These are phyloP conservation scores for Emmelina monodactyla DNA, from an alignment of 2,888 invertebrate species.

Conservation along the genomic window DNA sequence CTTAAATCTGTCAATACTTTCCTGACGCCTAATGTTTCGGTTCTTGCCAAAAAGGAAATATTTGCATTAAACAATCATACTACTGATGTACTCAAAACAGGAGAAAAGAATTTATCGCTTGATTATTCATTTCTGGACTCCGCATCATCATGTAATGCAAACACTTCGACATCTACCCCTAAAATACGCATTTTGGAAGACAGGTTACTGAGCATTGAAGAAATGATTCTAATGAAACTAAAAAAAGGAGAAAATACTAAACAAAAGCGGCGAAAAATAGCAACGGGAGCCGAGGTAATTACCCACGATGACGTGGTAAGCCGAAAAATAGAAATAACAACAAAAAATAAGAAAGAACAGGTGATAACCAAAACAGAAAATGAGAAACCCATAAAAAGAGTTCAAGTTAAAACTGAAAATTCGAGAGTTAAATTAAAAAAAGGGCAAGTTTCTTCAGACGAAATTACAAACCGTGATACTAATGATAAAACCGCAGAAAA, in stretches of 20 bases:
- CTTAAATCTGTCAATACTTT: neutral
- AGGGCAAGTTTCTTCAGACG: too few relatives aligned
- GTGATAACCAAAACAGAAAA: too few relatives aligned
- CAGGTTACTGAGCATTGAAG: neutral
- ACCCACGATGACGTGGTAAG: slow-evolving; percentile 10
- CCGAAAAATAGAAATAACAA: slow-evolving; percentile 4
- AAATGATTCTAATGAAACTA: slow-evolving; percentile 1
- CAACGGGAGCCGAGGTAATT: slow-evolving; percentile 12
- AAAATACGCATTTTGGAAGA: neutral
- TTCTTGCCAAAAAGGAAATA: neutral
- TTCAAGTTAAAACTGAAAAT: too few relatives aligned
- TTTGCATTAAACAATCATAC: neutral
- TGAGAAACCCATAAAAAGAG: too few relatives aligned
- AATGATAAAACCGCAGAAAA: too few relatives aligned
- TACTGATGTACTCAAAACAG: too few relatives aligned
- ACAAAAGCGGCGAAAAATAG: slow-evolving; percentile 9
- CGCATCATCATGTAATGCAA: neutral
- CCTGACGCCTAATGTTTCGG: neutral
- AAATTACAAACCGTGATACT: too few relatives aligned
- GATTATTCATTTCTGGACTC: neutral
- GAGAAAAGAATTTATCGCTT: too few relatives aligned
- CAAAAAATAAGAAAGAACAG: slow-evolving; percentile 4
- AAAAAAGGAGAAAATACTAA: slow-evolving; percentile 7
- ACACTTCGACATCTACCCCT: neutral
- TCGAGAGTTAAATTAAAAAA: too few relatives aligned